Evolutionary conservation across 2,113 vertebrate species (phyloP).

Genomic region (Corythornis madagascariensis): DNA sequence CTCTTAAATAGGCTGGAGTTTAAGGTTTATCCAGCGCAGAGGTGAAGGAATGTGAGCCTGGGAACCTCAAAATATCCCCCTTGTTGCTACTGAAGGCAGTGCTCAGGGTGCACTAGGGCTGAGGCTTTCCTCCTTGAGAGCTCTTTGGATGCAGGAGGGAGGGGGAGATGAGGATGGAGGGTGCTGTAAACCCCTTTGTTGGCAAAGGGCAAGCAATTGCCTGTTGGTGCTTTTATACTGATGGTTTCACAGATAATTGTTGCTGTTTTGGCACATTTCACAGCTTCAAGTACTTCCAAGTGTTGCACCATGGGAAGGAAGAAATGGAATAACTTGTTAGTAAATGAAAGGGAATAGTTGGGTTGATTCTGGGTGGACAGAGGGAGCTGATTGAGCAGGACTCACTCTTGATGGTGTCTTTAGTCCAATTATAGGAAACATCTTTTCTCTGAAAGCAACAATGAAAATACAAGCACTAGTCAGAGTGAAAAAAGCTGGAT

Average conservation of each 20-base stretch:
- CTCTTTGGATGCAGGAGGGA: not conserved
- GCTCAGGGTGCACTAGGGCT: not conserved
- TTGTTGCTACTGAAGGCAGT: not conserved
- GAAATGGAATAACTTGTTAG: not conserved
- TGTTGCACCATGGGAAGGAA: not conserved
- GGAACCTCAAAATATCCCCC: not conserved
- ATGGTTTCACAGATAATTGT: not conserved
- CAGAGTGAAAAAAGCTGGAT: conserved; percentile 72
- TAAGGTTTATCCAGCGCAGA: not conserved
- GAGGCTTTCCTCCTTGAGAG: not conserved
- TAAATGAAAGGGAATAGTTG: not conserved
- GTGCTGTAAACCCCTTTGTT: rapidly evolving
- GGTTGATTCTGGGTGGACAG: not conserved
- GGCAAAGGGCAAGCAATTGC: not conserved
- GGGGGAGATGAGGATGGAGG: not conserved
- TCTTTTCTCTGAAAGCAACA: conserved; percentile 72
- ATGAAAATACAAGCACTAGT: conserved; percentile 44
- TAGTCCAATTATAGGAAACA: conserved; percentile 58
- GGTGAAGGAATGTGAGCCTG: not conserved
- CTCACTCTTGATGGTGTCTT: not conserved
- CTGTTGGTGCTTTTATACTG: not conserved
- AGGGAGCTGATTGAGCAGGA: not conserved
- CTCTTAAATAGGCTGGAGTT: not conserved
- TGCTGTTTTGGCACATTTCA: not conserved
- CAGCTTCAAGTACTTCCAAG: not conserved